Percentiles rank a stretch among this genome's conserved stretches.
These are phyloP conservation scores for Lagorchestes hirsutus DNA, from an alignment of 2,797 vertebrate genomes.

Conservation along the genomic window DNA sequence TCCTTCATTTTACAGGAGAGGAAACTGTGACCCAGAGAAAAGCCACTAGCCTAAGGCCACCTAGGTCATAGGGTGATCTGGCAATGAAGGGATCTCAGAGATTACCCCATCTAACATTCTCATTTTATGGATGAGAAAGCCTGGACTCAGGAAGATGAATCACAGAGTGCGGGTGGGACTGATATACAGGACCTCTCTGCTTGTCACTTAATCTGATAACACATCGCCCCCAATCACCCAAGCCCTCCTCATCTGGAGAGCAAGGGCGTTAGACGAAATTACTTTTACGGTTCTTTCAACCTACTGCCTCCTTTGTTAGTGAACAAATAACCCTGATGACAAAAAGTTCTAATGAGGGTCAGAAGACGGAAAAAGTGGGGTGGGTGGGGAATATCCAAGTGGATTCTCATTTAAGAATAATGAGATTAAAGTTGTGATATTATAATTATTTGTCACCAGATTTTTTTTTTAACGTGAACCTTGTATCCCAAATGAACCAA, in stretches of 20 bases:
- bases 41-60: neutral
- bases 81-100: neutral
- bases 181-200: neutral
- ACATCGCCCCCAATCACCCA: neutral
- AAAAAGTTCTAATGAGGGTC: neutral
- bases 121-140: neutral
- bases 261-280: neutral
- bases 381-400: neutral
- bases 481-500: neutral
- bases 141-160: neutral
- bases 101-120: neutral
- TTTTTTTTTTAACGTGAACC: neutral
- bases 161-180: neutral
- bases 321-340: neutral
- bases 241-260: neutral
- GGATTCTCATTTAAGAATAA: neutral
- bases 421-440: neutral
- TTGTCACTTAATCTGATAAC: too few relatives aligned
- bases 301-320: neutral
- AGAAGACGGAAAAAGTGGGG: neutral
- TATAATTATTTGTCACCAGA: slow-evolving; percentile 2
- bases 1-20: neutral
- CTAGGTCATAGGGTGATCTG: fast-evolving
- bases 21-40: neutral
- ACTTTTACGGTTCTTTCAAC: neutral